Evolutionary conservation across 2,797 vertebrate species (phyloP).

Genomic region (Oryzias sinensis): DNA sequence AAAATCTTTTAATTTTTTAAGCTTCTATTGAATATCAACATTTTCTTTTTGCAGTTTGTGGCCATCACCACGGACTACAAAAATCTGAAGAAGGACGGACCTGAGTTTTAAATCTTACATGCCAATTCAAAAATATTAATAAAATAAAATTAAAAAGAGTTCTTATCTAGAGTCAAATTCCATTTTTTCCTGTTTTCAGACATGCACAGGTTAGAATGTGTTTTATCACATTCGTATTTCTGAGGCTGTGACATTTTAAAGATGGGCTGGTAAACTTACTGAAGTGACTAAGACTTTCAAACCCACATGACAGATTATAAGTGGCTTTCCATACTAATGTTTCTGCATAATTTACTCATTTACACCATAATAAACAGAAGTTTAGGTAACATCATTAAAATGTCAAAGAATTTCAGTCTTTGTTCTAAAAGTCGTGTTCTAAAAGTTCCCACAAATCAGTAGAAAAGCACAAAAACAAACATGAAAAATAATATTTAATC

Average conservation of each 20-base stretch:
- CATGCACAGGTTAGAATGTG: background rate
- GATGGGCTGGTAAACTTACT: conserved; percentile 10
- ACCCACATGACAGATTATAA: background rate
- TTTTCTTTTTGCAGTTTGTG: conserved; percentile 76
- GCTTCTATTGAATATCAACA: background rate
- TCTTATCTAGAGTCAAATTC: conserved; percentile 17
- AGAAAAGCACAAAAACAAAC: background rate
- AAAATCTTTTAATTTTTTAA: background rate
- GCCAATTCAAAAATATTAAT: background rate
- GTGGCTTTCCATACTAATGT: background rate
- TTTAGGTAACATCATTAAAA: background rate
- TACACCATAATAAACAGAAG: background rate
- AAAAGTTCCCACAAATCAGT: background rate
- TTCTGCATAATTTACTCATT: background rate
- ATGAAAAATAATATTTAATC: too few relatives aligned
- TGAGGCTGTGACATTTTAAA: conserved; percentile 19
- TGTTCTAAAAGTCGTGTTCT: background rate
- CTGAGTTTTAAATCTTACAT: conserved; percentile 80
- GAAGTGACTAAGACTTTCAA: background rate
- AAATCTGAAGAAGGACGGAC: conserved; percentile 87
- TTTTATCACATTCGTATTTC: conserved; percentile 7
- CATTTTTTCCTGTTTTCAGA: background rate
- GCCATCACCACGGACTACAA: conserved; percentile 86
- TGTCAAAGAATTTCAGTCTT: background rate
- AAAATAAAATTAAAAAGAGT: background rate